Evolutionary conservation across 2,888 invertebrate species (phyloP), one percentile per base, ranked within the genome.

Genomic region (Microplitis manilae): DNA sequence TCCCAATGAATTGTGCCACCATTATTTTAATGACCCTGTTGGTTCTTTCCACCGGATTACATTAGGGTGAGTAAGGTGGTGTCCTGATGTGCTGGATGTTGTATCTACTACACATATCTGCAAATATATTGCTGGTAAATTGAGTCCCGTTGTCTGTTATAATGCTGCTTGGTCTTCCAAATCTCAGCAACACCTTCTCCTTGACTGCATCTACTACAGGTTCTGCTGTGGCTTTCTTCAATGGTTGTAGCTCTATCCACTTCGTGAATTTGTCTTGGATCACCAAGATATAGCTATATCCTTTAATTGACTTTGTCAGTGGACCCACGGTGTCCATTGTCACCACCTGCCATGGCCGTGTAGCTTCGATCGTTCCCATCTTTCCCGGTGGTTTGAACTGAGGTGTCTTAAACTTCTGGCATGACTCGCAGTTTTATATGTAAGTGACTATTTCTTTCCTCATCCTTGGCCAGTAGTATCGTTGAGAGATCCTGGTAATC

Each of bases 381-480:
- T 77, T 50, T 1, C 79, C 79, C 1, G 73, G 38, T 7, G 73
- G 65, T 8, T 40, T 17, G 2, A 5, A 1, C 17, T 77, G 76
- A 1, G 40, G 13, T 1, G 75, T 40, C 67, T 84, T 83, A 5
- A 65, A 70, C 0, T n/a, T 17, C 15, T 80, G 79, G 60, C 84
- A 84, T 1, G 39, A 65, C 7, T 59, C 8, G 38, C 84, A 84
- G 1, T 17, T 30, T 1, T 72, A 20, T 0, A 85, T 81, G 40
- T 77, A 83, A 0, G 41, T 67, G 0, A 71, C 76, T 0, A 83
- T 64, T 38, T 83, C 82, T 5, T 67, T 6, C 30, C 71, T 70
- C 80, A 83, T 81, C 13, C 76, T 59, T 5, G 85, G 84, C 85
- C 84, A 85, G 68, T 79, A 85, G 40, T 79, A 84, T 7, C 65